Base-by-base conservation (phyloP, 2,797 vertebrate genomes). In the Pseudocheirus occidentalis region DNA sequence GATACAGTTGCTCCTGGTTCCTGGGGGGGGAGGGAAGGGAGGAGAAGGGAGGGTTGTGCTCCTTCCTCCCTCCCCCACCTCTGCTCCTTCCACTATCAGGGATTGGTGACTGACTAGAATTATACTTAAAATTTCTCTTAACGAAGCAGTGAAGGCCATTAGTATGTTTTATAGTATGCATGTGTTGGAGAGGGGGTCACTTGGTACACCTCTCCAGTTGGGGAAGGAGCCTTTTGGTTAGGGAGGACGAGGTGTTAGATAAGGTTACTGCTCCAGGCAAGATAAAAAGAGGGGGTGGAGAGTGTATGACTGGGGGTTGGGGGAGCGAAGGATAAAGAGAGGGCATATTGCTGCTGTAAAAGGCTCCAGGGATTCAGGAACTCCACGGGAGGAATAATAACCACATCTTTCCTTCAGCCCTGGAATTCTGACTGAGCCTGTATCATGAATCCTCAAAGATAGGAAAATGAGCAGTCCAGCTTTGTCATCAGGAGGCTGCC, bases 1-100 rank as follows among this genome's bases (percentile, higher is more conserved):
- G 99, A 98, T 99, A 99, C 99, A 98, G 97, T 97, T 98, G 98
- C 98, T 98, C 93, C 97, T 98, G 97, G 98, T 97, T 98, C 98
- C 98, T 98, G 97, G 98, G 98, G 98, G 34, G 73, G 73, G 73
- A 21, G 73, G 31, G 3, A 11, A 34, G 59, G 21, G 40, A 87
- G 73, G 73, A 87, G 40, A 50, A 87, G 73, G 40, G 73, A 87
- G 73, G 73, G 40, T 87, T 87, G 40, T 50, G 73, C 40, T 97
- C 97, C 97, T 97, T 93, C 98, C 96, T 98, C 95, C 97, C 98
- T 96, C 94, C 4, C 3, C 55, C 29, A 0, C 95, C 94, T 95
- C 91, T 27, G 50, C 97, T 97, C 94, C 94, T 93, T 97, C 96
- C 53, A 94, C 95, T 95, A 94, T 94, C 53, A 96, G 92, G 95